Evolutionary conservation across 2,797 vertebrate species (phyloP), one percentile per base, ranked within the genome.

Genomic region (Xiphorhynchus erythropygius): DNA sequence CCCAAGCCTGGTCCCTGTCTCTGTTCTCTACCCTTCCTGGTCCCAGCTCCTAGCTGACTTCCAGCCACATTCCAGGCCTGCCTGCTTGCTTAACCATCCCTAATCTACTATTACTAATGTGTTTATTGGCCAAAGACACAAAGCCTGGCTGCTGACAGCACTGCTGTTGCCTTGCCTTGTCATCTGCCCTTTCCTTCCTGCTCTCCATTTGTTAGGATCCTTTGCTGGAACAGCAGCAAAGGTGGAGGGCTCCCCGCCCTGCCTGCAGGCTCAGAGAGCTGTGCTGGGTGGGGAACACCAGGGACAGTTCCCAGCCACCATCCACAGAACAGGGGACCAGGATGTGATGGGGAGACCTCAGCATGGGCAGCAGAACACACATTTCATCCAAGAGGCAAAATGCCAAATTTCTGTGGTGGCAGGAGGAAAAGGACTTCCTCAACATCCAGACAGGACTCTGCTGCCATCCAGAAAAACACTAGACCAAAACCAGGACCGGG

Each of bases 191-290:
- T 90, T 95, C 57, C 65, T 93, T 95, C 88, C 90, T 47, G 13
- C 0, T 11, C 22, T 86, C n/a, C 46, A 11, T 76, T 75, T 60
- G 13, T 65, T 7, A 7, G 16, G 21, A 16, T 74, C 25, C 87
- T 87, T 74, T 42, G 30, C 53, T 6, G 3, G 30, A 57, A 28
- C 60, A 73, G 56, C 47, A 50, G 37, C 3, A 7, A 32, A 56
- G 62, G 21, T 0, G 0, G 28, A 75, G 33, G 44, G 33, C 19
- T 89, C 37, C 56, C 14, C 37, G 39, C 35, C 55, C 78, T 70
- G 27, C 33, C 18, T 1, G 1, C 0, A 0, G 65, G 0, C 0
- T 5, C 0, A 0, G 44, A 32, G 32, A 37, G 11, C 56, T 90
- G 57, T 33, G 53, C 17, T 25, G 57, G n/a, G 19, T 69, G 27